Evolutionary conservation across 2,888 invertebrate genomes (phyloP).

Genomic region (Aporophyla lueneburgensis): DNA sequence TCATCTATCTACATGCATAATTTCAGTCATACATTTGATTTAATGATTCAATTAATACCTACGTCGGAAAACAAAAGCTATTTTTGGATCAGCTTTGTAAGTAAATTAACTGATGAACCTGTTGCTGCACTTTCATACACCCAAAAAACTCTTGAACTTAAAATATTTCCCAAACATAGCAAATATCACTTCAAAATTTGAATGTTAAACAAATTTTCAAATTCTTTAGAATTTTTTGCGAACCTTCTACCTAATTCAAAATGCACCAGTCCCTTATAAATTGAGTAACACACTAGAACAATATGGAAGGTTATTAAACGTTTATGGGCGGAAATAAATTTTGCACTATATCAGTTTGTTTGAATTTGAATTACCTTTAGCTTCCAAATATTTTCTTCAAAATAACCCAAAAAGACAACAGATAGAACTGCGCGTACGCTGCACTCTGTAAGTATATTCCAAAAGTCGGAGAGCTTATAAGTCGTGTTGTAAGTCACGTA

Average conservation of each 20-base stretch:
- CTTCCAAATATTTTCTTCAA: background rate
- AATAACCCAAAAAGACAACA: background rate
- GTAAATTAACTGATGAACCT: background rate
- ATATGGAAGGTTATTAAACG: too few species aligned
- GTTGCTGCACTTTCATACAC: background rate
- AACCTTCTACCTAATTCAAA: too few species aligned
- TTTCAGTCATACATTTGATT: background rate
- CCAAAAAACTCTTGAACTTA: background rate
- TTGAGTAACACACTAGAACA: too few species aligned
- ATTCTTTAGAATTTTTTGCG: too few species aligned
- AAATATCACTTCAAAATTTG: too few species aligned
- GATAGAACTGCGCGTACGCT: background rate
- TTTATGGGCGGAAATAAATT: too few species aligned
- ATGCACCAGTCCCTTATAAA: too few species aligned
- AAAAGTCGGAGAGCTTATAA: background rate
- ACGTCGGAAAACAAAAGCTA: background rate
- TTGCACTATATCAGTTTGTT: too few species aligned
- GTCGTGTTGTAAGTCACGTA: conserved; percentile 33
- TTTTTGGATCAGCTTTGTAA: background rate
- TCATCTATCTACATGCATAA: background rate
- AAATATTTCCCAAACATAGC: background rate
- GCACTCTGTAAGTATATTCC: background rate
- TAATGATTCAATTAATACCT: too few species aligned
- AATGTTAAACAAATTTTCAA: too few species aligned
- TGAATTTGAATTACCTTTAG: background rate